phyloP scores from a whole-genome alignment of 2,888 invertebrate species.

The Drosophila tripunctata region DNA sequence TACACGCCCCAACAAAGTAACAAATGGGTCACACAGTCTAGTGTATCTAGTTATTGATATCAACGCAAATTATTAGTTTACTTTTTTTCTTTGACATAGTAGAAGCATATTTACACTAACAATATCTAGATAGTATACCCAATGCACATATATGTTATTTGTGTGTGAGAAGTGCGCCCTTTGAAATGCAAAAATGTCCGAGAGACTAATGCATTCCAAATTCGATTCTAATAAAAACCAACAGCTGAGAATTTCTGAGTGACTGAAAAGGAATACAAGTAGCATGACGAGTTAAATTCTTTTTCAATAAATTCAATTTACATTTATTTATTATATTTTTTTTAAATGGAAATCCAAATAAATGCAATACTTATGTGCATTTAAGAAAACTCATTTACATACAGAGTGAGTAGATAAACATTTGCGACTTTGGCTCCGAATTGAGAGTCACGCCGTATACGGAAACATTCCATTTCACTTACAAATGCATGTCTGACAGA shows the following conservation, averaged over 20 bases:
- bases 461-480: background rate
- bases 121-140: background rate
- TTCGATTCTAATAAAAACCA: constrained; percentile 3
- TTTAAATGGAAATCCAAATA: background rate
- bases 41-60: constrained; percentile 28
- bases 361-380: background rate
- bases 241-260: constrained; percentile 12
- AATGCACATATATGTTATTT: background rate
- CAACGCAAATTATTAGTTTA: constrained; percentile 40
- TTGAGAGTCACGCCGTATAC: too few relatives aligned
- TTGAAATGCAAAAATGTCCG: constrained; percentile 8
- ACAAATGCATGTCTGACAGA: background rate
- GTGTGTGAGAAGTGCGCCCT: background rate
- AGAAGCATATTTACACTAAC: background rate
- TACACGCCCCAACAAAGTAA: constrained; percentile 9
- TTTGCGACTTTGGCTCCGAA: too few relatives aligned
- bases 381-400: too few relatives aligned
- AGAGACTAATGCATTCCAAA: constrained; percentile 1
- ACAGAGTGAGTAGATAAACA: too few relatives aligned
- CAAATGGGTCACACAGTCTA: background rate
- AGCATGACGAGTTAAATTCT: too few relatives aligned
- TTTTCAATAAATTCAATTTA: background rate
- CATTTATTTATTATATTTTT: background rate
- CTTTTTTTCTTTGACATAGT: constrained; percentile 10
- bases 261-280: constrained; percentile 7